These are phyloP conservation scores for Sitophilus oryzae DNA, from an alignment of 1,140 invertebrate species.

Conservation along the genomic window DNA sequence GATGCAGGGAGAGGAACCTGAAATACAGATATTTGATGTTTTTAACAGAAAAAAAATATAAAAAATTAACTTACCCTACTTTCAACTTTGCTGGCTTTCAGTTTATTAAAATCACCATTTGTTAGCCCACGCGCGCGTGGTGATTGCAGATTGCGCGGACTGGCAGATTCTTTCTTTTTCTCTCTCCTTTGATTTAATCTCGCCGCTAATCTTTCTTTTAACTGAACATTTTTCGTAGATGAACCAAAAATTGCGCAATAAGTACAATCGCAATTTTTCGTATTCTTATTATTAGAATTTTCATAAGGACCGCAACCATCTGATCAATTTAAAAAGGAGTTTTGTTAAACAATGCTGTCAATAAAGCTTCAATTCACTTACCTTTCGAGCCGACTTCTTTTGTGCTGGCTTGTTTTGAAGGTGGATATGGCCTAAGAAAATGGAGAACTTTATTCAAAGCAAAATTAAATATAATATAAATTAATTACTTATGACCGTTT, in stretches of 20 bases:
- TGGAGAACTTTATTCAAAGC: not conserved
- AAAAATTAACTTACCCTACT: constrained; percentile 16
- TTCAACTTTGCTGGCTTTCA: constrained; percentile 24
- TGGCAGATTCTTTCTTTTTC: constrained; percentile 21
- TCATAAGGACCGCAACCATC: not conserved
- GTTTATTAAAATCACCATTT: constrained; percentile 2
- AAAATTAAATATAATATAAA: not conserved
- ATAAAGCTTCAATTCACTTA: too few relatives aligned
- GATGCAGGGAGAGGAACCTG: constrained; percentile 25
- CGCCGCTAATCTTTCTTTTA: constrained; percentile 46
- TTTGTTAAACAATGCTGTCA: too few relatives aligned
- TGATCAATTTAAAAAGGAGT: too few relatives aligned
- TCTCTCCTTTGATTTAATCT: constrained; percentile 43
- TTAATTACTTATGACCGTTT: constrained; percentile 22
- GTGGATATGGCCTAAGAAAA: constrained; percentile 8
- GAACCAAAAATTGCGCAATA: constrained; percentile 39
- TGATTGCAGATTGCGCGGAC: too few relatives aligned
- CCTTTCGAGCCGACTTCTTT: not conserved
- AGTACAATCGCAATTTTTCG: constrained; percentile 39
- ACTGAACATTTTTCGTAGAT: constrained; percentile 42
- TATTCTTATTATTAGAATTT: constrained; percentile 18
- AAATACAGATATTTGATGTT: not conserved
- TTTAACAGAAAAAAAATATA: not conserved
- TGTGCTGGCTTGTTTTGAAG: not conserved
- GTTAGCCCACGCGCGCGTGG: too few relatives aligned